Percentiles rank a stretch among this genome's conserved stretches.
phyloP scores from a whole-genome alignment of 2,113 vertebrate genomes.

The Noturus placidus region DNA sequence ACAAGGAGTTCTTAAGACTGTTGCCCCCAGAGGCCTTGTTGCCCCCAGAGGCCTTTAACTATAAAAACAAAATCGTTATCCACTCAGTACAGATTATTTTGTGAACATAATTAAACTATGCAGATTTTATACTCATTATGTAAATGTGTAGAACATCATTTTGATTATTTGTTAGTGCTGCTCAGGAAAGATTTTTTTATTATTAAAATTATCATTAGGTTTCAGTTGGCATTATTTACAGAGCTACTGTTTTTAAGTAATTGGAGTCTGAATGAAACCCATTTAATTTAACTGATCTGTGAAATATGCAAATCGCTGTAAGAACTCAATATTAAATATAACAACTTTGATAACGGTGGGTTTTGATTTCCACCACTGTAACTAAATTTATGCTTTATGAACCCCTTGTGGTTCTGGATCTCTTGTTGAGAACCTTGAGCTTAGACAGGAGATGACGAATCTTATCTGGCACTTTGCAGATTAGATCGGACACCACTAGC shows the following conservation, averaged over 20 bases:
- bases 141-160: background rate
- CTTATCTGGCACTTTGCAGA: background rate
- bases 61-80: background rate
- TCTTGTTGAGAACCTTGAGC: background rate
- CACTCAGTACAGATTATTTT: background rate
- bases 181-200: background rate
- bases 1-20: background rate
- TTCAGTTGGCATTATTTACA: background rate
- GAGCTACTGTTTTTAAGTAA: background rate
- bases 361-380: background rate
- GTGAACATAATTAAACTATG: background rate
- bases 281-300: background rate
- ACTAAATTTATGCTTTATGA: background rate
- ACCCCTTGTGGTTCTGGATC: background rate
- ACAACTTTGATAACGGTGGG: background rate
- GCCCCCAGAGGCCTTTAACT: background rate
- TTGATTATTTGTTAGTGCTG: background rate
- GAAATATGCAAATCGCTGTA: background rate
- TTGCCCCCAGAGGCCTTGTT: background rate
- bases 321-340: background rate
- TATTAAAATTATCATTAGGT: background rate
- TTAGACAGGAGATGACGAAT: background rate
- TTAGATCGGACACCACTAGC: background rate
- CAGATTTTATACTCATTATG: background rate
- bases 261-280: background rate